phyloP scores from a whole-genome alignment of 2,113 vertebrate species.

The Phylloscopus whistleri region DNA sequence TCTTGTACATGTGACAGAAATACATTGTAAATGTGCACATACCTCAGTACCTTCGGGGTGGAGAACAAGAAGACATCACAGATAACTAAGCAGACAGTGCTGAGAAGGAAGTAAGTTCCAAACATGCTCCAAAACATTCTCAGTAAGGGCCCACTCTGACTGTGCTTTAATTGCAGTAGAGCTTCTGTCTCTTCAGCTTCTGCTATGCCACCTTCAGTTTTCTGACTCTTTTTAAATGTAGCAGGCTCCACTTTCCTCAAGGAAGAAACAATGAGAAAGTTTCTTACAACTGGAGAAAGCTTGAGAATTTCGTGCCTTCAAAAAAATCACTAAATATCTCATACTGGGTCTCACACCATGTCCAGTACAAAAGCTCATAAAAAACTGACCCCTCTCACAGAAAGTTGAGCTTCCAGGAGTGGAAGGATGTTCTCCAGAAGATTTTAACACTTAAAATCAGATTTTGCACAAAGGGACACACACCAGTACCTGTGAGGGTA shows the following conservation, averaged over 20 bases:
- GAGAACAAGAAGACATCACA: conserved; percentile 88
- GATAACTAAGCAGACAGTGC: conserved; percentile 80
- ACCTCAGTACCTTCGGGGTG: conserved; percentile 88
- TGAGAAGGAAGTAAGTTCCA: conserved; percentile 82
- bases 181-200: conserved; percentile 78
- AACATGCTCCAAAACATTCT: conserved; percentile 80
- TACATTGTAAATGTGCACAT: neutral
- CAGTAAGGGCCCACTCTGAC: conserved; percentile 75
- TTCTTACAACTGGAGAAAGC: neutral
- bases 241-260: conserved; percentile 69
- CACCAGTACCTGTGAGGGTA: no score
- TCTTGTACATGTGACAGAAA: neutral
- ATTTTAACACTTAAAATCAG: no score
- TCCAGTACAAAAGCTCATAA: neutral
- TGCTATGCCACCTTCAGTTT: conserved; percentile 8
- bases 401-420: neutral
- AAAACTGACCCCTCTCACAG: neutral
- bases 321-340: neutral
- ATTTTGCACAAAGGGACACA: no score
- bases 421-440: neutral
- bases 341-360: neutral
- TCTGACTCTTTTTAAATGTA: conserved; percentile 27
- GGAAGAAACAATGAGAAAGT: neutral
- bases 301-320: neutral
- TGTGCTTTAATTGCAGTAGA: conserved; percentile 74